A percentile compares a stretch with the other conserved stretches of the same genome.
These are phyloP conservation scores for Blennius ocellaris DNA, from an alignment of 2,113 vertebrate genomes.

Conservation along the genomic window DNA sequence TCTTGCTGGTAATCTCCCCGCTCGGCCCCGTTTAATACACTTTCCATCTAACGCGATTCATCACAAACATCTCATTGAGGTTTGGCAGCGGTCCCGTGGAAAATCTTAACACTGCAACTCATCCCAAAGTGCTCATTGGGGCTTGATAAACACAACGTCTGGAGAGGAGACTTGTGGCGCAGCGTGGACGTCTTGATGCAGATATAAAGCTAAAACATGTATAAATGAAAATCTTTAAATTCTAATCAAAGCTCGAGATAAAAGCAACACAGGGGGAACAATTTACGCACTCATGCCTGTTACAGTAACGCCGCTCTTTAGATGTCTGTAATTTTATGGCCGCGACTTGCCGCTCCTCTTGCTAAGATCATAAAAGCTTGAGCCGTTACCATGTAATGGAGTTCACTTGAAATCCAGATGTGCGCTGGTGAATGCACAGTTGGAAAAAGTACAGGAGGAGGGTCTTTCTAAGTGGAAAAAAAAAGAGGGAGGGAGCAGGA, in stretches of 20 bases:
- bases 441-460: constrained; percentile 34
- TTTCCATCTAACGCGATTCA: constrained; percentile 64
- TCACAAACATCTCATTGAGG: constrained; percentile 65
- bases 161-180: neutral
- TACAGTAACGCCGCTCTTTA: constrained; percentile 27
- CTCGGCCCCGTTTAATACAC: constrained; percentile 49
- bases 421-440: constrained; percentile 44
- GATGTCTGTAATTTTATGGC: constrained; percentile 52
- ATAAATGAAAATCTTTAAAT: constrained; percentile 12
- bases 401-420: constrained; percentile 71
- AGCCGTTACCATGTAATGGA: constrained; percentile 49
- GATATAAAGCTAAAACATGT: constrained; percentile 12
- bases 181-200: neutral
- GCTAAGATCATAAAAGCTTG: constrained; percentile 56
- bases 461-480: constrained; percentile 36
- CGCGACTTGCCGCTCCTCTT: constrained; percentile 65
- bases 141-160: constrained; percentile 69
- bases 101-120: constrained; percentile 70
- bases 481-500: constrained; percentile 7
- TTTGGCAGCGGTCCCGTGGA: constrained; percentile 72
- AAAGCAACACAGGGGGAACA: constrained; percentile 31
- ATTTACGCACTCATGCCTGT: constrained; percentile 25
- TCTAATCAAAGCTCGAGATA: constrained; percentile 21
- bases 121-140: constrained; percentile 54
- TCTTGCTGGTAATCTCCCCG: constrained; percentile 38